Percentiles rank a stretch among this genome's conserved stretches.
phyloP scores from a whole-genome alignment of 2,113 vertebrate species.

The Tor tambroides region DNA sequence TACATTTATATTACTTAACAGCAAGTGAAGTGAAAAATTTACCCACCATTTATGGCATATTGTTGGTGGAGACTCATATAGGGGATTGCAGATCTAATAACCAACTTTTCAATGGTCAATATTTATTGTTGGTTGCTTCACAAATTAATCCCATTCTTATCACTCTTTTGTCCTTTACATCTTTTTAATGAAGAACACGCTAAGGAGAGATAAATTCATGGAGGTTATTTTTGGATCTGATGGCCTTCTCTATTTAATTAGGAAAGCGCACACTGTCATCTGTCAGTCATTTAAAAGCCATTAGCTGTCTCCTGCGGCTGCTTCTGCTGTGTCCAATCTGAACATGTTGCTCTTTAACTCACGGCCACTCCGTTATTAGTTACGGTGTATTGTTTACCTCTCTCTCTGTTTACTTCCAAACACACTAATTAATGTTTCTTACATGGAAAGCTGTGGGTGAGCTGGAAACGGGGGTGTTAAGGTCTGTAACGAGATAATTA shows the following conservation, averaged over 20 bases:
- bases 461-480: conserved; percentile 1
- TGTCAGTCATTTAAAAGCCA: conserved; percentile 53
- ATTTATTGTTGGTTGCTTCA: not conserved
- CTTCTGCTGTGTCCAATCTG: conserved; percentile 41
- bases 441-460: conserved; percentile 35
- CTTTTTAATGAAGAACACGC: conserved; percentile 1
- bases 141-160: conserved; percentile 5
- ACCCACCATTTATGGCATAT: not conserved
- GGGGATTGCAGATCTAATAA: not conserved
- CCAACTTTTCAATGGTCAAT: not conserved
- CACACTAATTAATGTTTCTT: conserved; percentile 40
- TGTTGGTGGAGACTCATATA: not conserved
- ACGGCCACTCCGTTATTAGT: not conserved
- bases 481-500: conserved; percentile 6
- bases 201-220: not conserved
- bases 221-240: conserved; percentile 37
- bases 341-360: conserved; percentile 43
- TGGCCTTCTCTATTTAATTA: conserved; percentile 50
- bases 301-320: conserved; percentile 42
- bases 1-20: not conserved
- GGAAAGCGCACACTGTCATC: conserved; percentile 29
- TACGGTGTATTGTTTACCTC: conserved; percentile 30
- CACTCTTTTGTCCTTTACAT: not conserved
- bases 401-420: conserved; percentile 28
- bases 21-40: not conserved